Percentiles rank a stretch among this genome's conserved stretches.
These are phyloP conservation scores for Muschampia plurimacula DNA, from an alignment of 2,888 invertebrate genomes.

Conservation along the genomic window DNA sequence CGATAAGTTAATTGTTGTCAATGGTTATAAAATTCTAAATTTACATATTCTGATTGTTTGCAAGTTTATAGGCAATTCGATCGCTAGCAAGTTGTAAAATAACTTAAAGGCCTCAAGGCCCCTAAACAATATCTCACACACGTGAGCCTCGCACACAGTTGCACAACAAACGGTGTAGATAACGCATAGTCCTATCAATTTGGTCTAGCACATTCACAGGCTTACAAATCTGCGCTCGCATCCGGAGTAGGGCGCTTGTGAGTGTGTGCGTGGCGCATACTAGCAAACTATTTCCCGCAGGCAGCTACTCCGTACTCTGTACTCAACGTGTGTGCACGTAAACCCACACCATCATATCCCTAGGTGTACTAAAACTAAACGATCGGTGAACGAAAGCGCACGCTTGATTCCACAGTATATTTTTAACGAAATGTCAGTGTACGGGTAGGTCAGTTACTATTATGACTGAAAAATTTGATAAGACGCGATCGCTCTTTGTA, in stretches of 20 bases:
- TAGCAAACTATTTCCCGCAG: conserved; percentile 61
- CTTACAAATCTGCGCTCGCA: conserved; percentile 79
- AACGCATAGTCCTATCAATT: conserved; percentile 75
- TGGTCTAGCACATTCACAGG: conserved; percentile 75
- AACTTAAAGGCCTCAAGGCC: conserved; percentile 70
- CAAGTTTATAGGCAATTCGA: conserved; percentile 75
- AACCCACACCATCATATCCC: conserved; percentile 53
- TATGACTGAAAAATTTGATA: conserved; percentile 64
- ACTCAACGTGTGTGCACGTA: conserved; percentile 53
- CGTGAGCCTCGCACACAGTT: conserved; percentile 53
- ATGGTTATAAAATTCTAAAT: conserved; percentile 63
- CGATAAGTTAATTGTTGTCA: conserved; percentile 69
- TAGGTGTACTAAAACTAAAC: conserved; percentile 61
- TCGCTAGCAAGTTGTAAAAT: conserved; percentile 72
- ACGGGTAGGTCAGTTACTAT: conserved; percentile 81
- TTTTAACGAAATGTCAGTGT: conserved; percentile 75
- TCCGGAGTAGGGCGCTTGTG: conserved; percentile 77
- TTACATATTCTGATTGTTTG: conserved; percentile 72
- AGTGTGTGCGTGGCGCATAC: conserved; percentile 66
- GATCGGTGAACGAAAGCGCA: conserved; percentile 73
- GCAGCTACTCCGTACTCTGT: conserved; percentile 49
- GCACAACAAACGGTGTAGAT: conserved; percentile 65
- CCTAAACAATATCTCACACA: conserved; percentile 57
- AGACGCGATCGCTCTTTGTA: conserved; percentile 40
- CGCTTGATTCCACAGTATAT: conserved; percentile 68